A percentile compares a stretch with the other conserved stretches of the same genome.
phyloP scores from a whole-genome alignment of 2,113 vertebrate genomes.

The Amazona vittata region DNA sequence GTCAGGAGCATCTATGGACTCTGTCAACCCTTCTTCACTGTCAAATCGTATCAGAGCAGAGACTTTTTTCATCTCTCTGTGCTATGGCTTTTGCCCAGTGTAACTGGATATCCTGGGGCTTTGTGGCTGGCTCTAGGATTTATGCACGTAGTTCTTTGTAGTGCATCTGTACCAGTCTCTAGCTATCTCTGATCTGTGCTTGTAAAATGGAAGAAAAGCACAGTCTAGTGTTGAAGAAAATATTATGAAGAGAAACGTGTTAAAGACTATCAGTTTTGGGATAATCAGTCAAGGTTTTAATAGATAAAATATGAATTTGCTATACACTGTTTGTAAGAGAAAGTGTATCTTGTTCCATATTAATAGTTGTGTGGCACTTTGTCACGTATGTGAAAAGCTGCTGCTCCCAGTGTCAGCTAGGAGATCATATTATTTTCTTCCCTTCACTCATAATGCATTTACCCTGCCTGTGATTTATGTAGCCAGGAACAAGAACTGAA shows the following conservation, averaged over 20 bases:
- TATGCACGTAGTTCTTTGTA: not conserved
- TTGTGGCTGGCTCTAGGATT: not conserved
- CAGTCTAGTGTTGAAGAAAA: not conserved
- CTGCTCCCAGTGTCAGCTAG: not conserved
- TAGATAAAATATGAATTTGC: not conserved
- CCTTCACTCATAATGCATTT: not conserved
- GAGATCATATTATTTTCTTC: constrained; percentile 49
- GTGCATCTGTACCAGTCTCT: not conserved
- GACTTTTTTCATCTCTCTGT: not conserved
- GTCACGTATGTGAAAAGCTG: not conserved
- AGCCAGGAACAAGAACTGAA: constrained; percentile 41
- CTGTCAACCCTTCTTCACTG: constrained; percentile 38
- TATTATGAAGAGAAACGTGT: not conserved
- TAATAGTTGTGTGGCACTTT: not conserved
- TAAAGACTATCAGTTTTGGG: not conserved
- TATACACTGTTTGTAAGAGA: not conserved
- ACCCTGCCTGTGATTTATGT: constrained; percentile 60
- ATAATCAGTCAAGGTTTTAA: not conserved
- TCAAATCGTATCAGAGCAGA: constrained; percentile 4
- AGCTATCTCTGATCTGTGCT: not conserved
- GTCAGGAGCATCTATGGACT: constrained; percentile 35
- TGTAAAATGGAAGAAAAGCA: not conserved
- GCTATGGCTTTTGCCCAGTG: not conserved
- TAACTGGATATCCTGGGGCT: not conserved
- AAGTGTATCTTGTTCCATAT: not conserved